Base-by-base conservation (phyloP, 2,888 invertebrate genomes). In the Tineola bisselliella region DNA sequence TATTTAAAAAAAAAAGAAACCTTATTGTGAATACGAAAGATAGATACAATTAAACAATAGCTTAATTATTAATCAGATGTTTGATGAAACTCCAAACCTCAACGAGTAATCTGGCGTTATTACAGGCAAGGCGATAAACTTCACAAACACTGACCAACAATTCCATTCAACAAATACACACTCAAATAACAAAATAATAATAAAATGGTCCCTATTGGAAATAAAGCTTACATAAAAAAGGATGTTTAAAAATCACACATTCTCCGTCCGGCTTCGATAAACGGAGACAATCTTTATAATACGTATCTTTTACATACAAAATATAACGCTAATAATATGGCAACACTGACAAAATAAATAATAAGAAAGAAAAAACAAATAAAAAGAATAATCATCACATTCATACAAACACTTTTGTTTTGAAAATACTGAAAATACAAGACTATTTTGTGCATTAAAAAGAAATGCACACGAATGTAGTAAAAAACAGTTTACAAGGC, bases 311-410 rank as follows among this genome's bases (percentile, higher is more conserved):
- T 48, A 71, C 73, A 75, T 75, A 75, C 71, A 79, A 76, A 79
- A 82, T 78, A 83, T 83, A 84, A 17, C 83, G 79, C 84, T 86
- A 86, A 86, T 78, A 44, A 86, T 87, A 87, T 87, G 87, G 87
- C 87, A 87, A 87, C 87, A 75, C 84, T 81, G 84, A 84, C 78
- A 86, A 60, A n/a, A 86, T 87, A 87, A 87, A 87, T 87, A 86
- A 83, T 76, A 73, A n/a, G 69, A 75, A 75, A 66, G 69, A 71
- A 56, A 44, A 61, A n/a, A n/a, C n/a, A n/a, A n/a, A n/a, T n/a
- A n/a, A n/a, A n/a, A 59, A 63, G 15, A 43, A 57, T 58, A 74
- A 77, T 81, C 83, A 82, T 79, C 83, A 83, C 82, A 83, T 75
- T 72, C 73, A 76, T 70, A 75, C 69, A 70, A 69, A 58, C 13